A percentile compares a stretch with the other conserved stretches of the same genome.
phyloP scores from a whole-genome alignment of 2,888 invertebrate genomes.

The Drosophila parthenogenetica region DNA sequence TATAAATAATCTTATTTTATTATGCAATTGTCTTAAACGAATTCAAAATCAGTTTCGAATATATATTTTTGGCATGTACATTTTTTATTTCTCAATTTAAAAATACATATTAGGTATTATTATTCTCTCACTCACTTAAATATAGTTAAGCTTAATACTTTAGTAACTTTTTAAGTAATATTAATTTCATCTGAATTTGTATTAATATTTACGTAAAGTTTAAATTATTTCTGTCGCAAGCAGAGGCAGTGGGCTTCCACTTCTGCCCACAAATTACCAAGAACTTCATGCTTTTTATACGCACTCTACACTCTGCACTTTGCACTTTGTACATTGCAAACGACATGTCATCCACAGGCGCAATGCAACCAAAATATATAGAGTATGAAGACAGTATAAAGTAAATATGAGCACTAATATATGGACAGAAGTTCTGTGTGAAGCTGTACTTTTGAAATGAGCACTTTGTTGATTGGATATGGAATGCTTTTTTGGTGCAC shows the following conservation, averaged over 20 bases:
- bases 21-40: too few relatives aligned
- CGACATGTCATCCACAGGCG: slow-evolving; percentile 7
- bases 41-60: too few relatives aligned
- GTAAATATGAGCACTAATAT: not conserved
- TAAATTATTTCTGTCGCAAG: not conserved
- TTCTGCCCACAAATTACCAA: not conserved
- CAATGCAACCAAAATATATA: not conserved
- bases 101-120: too few relatives aligned
- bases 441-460: slow-evolving; percentile 4
- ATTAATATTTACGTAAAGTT: not conserved
- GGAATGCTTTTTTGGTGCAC: slow-evolving; percentile 23
- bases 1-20: too few relatives aligned
- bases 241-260: not conserved
- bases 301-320: not conserved
- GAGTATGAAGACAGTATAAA: not conserved
- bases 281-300: not conserved
- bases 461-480: slow-evolving; percentile 48
- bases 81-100: too few relatives aligned
- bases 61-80: too few relatives aligned
- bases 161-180: too few relatives aligned
- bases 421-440: not conserved
- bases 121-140: too few relatives aligned
- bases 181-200: too few relatives aligned
- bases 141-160: too few relatives aligned
- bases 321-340: not conserved